Conservation (phyloP, 2,888 invertebrate species). For the Acleris holmiana region DNA sequence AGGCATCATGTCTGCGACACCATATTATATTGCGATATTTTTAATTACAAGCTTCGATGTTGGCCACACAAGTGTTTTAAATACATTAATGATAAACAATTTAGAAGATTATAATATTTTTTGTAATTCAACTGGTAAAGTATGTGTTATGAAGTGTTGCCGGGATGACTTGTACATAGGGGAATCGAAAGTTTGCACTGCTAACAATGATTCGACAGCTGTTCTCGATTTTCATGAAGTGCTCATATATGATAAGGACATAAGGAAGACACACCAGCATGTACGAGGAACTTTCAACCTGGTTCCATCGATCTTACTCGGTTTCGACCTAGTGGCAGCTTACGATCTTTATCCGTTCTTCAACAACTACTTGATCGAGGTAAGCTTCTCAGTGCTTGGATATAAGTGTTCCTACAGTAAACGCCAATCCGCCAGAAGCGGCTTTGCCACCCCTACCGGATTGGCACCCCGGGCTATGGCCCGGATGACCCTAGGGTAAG, state of each 20-base stretch:
- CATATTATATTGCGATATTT: background rate
- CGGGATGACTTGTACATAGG: conserved; percentile 16
- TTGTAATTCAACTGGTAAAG: background rate
- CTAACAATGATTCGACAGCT: background rate
- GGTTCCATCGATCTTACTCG: background rate
- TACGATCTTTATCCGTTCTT: conserved; percentile 10
- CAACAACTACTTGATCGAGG: conserved; percentile 28
- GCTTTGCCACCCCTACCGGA: too few species aligned
- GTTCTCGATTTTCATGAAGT: conserved; percentile 23
- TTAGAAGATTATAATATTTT: background rate
- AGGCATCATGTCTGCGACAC: background rate
- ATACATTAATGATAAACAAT: background rate
- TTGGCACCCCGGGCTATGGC: too few species aligned
- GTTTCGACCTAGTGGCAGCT: conserved; percentile 3
- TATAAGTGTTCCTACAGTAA: too few species aligned
- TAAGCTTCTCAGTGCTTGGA: background rate
- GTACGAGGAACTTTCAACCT: conserved; percentile 25
- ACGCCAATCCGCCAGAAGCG: too few species aligned
- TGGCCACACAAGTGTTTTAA: background rate
- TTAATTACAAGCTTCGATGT: background rate
- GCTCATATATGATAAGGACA: conserved; percentile 31
- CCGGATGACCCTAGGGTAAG: too few species aligned
- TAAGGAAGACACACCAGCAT: conserved; percentile 14
- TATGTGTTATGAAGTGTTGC: conserved; percentile 26
- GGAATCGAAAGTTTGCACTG: background rate